phyloP scores from a whole-genome alignment of 30 jellyfish, hydroid and myxozoan species.

The Phacellophora camtschatica region DNA sequence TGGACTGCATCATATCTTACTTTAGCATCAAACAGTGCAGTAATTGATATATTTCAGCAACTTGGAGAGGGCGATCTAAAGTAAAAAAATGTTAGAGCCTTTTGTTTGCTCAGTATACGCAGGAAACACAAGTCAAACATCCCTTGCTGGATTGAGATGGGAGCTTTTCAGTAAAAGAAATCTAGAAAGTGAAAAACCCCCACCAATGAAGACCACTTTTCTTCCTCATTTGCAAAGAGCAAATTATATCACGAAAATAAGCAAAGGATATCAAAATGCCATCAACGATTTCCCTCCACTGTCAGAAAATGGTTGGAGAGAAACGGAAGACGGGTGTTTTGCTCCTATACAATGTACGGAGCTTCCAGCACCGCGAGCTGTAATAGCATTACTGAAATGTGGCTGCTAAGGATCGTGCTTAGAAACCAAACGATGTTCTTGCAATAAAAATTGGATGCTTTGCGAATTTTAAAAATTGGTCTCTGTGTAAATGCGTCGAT shows the following conservation, averaged over 20 bases:
- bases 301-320: slow-evolving; percentile 21
- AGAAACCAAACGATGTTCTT: too few species aligned
- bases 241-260: background rate
- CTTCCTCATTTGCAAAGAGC: slow-evolving; percentile 23
- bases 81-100: too few species aligned
- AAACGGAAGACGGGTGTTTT: background rate
- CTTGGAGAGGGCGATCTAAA: slow-evolving; percentile 20
- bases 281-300: slow-evolving; percentile 8
- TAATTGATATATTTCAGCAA: slow-evolving; percentile 9
- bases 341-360: slow-evolving; percentile 19
- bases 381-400: slow-evolving; percentile 20
- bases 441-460: too few species aligned
- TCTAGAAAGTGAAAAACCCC: slow-evolving; percentile 9
- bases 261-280: slow-evolving; percentile 9
- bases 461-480: too few species aligned
- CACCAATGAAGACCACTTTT: slow-evolving; percentile 1
- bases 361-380: slow-evolving; percentile 53
- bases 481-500: too few species aligned
- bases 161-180: slow-evolving; percentile 49
- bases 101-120: too few species aligned
- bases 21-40: background rate
- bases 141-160: slow-evolving; percentile 50
- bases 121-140: too few species aligned
- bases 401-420: too few species aligned
- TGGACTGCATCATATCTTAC: slow-evolving; percentile 29